A percentile compares a stretch with the other conserved stretches of the same genome.
phyloP scores from a whole-genome alignment of 2,888 invertebrate species.

The Aplocera efformata region DNA sequence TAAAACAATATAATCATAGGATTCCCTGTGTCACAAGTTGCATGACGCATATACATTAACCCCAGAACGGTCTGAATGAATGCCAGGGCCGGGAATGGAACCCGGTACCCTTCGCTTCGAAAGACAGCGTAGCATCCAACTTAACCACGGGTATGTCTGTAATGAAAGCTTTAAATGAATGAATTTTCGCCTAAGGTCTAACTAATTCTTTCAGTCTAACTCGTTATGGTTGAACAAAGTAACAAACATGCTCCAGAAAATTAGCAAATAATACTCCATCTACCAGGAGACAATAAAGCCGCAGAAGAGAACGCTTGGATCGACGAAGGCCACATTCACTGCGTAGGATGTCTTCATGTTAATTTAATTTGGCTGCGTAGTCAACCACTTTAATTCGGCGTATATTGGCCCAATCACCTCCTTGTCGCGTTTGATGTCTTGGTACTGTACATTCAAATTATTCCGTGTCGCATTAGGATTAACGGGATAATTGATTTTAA shows the following conservation, averaged over 20 bases:
- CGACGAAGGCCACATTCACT: constrained; percentile 21
- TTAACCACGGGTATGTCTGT: too few relatives aligned
- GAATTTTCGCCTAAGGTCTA: too few relatives aligned
- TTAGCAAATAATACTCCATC: constrained; percentile 17
- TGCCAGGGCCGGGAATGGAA: too few relatives aligned
- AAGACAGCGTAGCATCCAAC: too few relatives aligned
- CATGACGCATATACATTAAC: too few relatives aligned
- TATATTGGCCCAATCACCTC: constrained; percentile 51
- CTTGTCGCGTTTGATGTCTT: constrained; percentile 34
- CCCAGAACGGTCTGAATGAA: too few relatives aligned
- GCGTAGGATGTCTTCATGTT: constrained; percentile 45
- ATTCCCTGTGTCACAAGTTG: too few relatives aligned
- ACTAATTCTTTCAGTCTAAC: too few relatives aligned
- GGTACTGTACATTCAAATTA: constrained; percentile 48
- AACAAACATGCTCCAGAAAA: constrained; percentile 14
- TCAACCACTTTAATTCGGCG: constrained; percentile 41
- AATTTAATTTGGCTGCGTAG: constrained; percentile 61
- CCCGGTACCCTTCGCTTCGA: too few relatives aligned
- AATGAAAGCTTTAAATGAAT: too few relatives aligned
- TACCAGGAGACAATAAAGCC: constrained; percentile 45
- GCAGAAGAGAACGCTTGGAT: constrained; percentile 20
- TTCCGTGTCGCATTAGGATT: constrained; percentile 24
- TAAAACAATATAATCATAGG: too few relatives aligned
- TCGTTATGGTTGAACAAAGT: constrained; percentile 2
- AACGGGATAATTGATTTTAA: constrained; percentile 27